Evolutionary conservation across 1,140 invertebrate genomes (phyloP).

Genomic region (Psilanteris sp.): DNA sequence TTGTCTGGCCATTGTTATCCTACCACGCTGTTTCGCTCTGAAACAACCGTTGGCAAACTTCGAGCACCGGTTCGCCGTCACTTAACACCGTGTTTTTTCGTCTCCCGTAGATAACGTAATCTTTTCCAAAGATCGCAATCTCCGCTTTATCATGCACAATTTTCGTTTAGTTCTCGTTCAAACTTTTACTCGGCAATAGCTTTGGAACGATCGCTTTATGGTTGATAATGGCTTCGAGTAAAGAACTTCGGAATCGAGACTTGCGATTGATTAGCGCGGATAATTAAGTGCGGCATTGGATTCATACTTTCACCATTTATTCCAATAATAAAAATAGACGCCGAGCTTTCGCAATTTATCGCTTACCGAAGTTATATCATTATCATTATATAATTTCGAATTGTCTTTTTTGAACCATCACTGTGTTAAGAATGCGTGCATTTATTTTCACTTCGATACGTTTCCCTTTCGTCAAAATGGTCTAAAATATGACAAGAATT

Average conservation of each 20-base stretch:
- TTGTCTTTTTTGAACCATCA: too few species aligned
- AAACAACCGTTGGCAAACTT: constrained; percentile 6
- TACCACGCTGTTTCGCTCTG: background rate
- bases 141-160: constrained; percentile 65
- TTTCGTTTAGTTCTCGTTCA: constrained; percentile 8
- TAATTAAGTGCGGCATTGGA: constrained; percentile 3
- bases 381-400: too few species aligned
- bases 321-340: too few species aligned
- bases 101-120: background rate
- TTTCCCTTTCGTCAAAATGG: too few species aligned
- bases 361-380: too few species aligned
- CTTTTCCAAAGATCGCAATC: constrained; percentile 63
- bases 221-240: constrained; percentile 1
- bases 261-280: constrained; percentile 1
- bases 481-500: too few species aligned
- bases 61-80: background rate
- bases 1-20: constrained; percentile 13
- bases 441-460: too few species aligned
- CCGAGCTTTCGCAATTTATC: too few species aligned
- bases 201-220: constrained; percentile 12
- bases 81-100: constrained; percentile 20
- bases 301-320: background rate
- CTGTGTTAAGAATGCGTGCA: too few species aligned
- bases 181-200: constrained; percentile 18
- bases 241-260: background rate